Evolutionary conservation across 2,797 vertebrate species (phyloP).

Genomic region (Parotocinclus haroldoi): DNA sequence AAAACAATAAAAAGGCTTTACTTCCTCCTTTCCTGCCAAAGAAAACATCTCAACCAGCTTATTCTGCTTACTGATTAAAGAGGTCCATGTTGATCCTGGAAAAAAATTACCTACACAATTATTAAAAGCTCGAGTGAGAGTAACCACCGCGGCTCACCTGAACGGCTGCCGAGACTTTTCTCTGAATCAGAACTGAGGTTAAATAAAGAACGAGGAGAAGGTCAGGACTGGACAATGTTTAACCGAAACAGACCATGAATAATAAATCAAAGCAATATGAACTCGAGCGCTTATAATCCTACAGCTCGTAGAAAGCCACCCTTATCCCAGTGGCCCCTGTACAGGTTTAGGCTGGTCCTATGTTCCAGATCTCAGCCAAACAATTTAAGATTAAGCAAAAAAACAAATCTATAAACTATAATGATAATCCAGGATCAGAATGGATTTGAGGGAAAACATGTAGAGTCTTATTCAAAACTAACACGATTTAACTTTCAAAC

Average conservation of each 20-base stretch:
- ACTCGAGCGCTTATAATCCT: too few species aligned
- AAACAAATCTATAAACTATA: too few species aligned
- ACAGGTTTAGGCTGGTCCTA: too few species aligned
- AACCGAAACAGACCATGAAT: slow-evolving; percentile 25
- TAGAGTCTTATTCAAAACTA: too few species aligned
- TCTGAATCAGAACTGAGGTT: neutral
- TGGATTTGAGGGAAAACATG: too few species aligned
- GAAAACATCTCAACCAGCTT: slow-evolving; percentile 57
- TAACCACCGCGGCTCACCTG: slow-evolving; percentile 31
- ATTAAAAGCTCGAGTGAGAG: neutral
- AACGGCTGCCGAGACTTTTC: slow-evolving; percentile 48
- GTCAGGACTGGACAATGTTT: slow-evolving; percentile 48
- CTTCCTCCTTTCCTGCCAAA: slow-evolving; percentile 38
- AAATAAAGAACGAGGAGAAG: neutral
- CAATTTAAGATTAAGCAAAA: too few species aligned
- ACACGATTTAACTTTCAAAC: too few species aligned
- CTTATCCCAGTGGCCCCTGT: too few species aligned
- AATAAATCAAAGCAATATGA: too few species aligned
- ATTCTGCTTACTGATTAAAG: slow-evolving; percentile 59
- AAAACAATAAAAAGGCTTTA: slow-evolving; percentile 25
- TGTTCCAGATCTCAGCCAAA: too few species aligned
- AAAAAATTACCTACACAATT: slow-evolving; percentile 48
- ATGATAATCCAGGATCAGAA: too few species aligned
- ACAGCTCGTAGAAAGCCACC: too few species aligned
- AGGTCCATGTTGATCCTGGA: slow-evolving; percentile 50